phyloP scores from a whole-genome alignment of 2,113 vertebrate genomes.

The Rhea americana region DNA sequence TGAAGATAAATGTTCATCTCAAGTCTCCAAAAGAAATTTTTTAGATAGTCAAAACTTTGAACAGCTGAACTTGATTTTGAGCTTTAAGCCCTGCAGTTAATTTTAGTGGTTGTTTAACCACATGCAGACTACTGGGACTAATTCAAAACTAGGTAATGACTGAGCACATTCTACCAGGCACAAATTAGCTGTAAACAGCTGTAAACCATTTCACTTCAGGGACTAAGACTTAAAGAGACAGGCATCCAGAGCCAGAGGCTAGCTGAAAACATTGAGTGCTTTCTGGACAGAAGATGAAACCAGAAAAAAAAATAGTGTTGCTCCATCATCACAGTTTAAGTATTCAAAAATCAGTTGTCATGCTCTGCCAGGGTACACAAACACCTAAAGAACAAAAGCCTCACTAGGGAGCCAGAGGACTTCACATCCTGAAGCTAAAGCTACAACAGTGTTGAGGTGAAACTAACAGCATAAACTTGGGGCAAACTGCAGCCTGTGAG shows the following conservation, averaged over 20 bases:
- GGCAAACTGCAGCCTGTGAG: neutral
- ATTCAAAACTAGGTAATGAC: neutral
- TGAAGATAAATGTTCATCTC: neutral
- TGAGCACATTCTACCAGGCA: neutral
- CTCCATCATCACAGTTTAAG: neutral
- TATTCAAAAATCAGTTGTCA: neutral
- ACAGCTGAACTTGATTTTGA: neutral
- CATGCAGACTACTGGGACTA: neutral
- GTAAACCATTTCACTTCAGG: neutral
- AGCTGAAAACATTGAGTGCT: neutral
- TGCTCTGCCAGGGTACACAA: neutral
- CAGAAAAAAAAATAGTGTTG: neutral
- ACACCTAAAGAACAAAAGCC: accelerated
- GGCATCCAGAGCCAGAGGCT: neutral
- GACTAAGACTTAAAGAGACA: neutral
- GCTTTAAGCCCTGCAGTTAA: neutral
- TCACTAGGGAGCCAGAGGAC: neutral
- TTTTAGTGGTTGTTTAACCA: neutral
- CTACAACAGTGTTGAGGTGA: neutral
- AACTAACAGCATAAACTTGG: neutral
- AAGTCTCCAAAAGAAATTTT: neutral
- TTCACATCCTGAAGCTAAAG: neutral
- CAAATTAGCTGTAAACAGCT: neutral
- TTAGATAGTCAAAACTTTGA: neutral
- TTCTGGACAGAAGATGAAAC: neutral